These are phyloP conservation scores for Conus canariensis DNA, from an alignment of 2,888 invertebrate species.

Conservation along the genomic window DNA sequence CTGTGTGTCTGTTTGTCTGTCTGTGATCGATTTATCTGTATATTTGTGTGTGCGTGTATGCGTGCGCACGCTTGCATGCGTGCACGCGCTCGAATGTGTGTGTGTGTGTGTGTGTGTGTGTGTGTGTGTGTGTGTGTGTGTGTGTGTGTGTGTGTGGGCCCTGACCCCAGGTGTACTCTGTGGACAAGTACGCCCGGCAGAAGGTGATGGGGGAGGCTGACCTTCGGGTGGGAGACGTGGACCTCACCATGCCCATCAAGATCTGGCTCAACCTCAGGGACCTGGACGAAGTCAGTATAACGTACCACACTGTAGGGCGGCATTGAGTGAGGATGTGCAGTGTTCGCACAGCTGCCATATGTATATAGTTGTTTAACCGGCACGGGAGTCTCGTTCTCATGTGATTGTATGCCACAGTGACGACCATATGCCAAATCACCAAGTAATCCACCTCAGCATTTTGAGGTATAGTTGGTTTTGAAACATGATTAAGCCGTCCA, in stretches of 20 bases:
- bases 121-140: too few relatives aligned
- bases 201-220: slow-evolving; percentile 83
- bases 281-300: slow-evolving; percentile 81
- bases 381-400: slow-evolving; percentile 35
- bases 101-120: too few relatives aligned
- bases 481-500: too few relatives aligned
- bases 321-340: too few relatives aligned
- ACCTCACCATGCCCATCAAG: slow-evolving; percentile 85
- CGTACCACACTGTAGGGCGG: neutral
- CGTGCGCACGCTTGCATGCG: neutral
- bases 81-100: neutral
- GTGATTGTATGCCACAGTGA: too few relatives aligned
- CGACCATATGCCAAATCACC: too few relatives aligned
- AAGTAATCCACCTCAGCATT: too few relatives aligned
- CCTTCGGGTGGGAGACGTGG: slow-evolving; percentile 84
- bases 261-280: slow-evolving; percentile 90
- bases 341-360: too few relatives aligned
- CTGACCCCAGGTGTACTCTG: slow-evolving; percentile 41
- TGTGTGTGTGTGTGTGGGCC: neutral
- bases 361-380: slow-evolving; percentile 16
- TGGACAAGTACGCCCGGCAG: slow-evolving; percentile 71
- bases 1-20: neutral
- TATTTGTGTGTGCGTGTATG: neutral
- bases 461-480: too few relatives aligned
- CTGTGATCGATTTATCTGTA: neutral